Base-by-base conservation (phyloP, 2,797 vertebrate genomes). In the Arrhamphus sclerolepis region DNA sequence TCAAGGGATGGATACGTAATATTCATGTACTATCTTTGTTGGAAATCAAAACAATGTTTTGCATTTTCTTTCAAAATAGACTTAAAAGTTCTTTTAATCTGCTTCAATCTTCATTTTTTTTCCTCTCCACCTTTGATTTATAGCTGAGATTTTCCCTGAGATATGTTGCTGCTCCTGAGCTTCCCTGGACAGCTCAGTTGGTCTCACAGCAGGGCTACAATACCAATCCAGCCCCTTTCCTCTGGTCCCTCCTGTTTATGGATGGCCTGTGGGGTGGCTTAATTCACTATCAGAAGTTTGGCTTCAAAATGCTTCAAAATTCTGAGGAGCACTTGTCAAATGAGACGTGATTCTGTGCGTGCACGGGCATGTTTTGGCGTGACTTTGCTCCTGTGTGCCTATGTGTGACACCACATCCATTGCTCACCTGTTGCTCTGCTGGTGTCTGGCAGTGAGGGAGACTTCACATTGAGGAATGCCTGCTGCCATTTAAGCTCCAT, bases 401-500 rank as follows among this genome's bases (percentile, higher is more conserved):
- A 13, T 74, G 60, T 69, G 1, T 42, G 41, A 41, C 59, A 49
- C 6, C 13, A 42, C 52, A 61, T 83, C 82, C 75, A 68, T 72
- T 58, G 55, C 75, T 83, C 78, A 85, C 77, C 81, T 86, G 82
- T 80, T 53, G 56, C 73, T 66, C 65, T 55, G 18, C 59, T 46
- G 69, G 85, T 79, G 80, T 85, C 77, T 83, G 55, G 77, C 78
- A 72, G 77, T 62, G 79, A 83, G 87, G 83, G 78, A 85, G 79
- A 89, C 70, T 49, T 85, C 89, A 80, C 84, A 81, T 84, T 72
- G 87, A 83, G 92, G 93, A 94, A 94, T 93, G 88, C 90, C 90
- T 91, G 90, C 91, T 91, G 89, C 90, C 86, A 89, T 92, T 93
- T 91, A 92, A 91, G 88, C 78, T 83, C 90, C 87, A 93, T 94